Base-by-base conservation (phyloP, 2,888 invertebrate species). In the Drosophila gaucha region DNA sequence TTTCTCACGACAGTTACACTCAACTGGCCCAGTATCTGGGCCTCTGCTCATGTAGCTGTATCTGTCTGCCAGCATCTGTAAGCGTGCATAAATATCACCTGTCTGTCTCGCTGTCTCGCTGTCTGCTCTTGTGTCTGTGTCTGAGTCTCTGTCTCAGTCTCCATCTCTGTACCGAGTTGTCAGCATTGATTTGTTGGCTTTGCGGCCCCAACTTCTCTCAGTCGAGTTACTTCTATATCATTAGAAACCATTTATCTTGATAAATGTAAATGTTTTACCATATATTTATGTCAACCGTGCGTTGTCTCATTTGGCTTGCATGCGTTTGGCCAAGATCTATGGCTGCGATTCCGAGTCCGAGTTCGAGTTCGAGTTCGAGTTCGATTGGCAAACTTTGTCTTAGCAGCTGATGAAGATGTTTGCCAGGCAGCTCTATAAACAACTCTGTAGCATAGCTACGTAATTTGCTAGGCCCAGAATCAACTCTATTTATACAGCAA, bases 201-300 rank as follows among this genome's bases (percentile, higher is more conserved):
- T 60, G 67, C 71, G 63, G 74, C 58, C 66, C 55, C 63, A 44
- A 62, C 68, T 73, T 72, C 58, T 47, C 52, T 10, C 24, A 63
- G 60, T 41, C 41, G 26, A 59, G 67, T 62, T 55, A 73, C 82
- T 87, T 74, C 72, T 78, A 77, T 80, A 80, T 88, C 78, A 84
- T 88, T 86, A 86, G 88, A 88, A 85, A 85, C 82, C 77, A 84
- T 84, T 88, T 80, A 84, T 84, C 84, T 88, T 88, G 86, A 77
- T 88, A 80, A 86, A 88, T 84, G 86, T 86, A 88, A 88, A 88
- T 84, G 84, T 77, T 77, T 74, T 74, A 77, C 88, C 70, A 80
- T 88, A 83, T 83, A 86, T 84, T 86, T 84, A 74, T 88, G 88
- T 88, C 88, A 75, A 72, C 55, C 64, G 74, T 69, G 67, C 73